A percentile compares a stretch with the other conserved stretches of the same genome.
These are phyloP conservation scores for Tillus elongatus DNA, from an alignment of 2,888 invertebrate genomes.

Conservation along the genomic window DNA sequence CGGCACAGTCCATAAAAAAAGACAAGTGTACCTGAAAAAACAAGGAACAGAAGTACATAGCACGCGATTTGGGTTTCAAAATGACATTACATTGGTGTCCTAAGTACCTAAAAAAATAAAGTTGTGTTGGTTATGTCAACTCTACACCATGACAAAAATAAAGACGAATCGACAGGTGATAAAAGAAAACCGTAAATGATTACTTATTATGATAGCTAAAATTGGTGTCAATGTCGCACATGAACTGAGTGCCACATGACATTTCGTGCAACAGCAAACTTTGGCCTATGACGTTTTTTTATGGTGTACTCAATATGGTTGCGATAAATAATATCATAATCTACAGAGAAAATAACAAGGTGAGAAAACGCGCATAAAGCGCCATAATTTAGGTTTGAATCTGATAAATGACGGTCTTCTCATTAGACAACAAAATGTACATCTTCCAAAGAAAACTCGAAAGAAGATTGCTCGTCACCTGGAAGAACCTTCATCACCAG, in stretches of 20 bases:
- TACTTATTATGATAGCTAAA: too few species aligned
- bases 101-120: slow-evolving; percentile 24
- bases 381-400: too few species aligned
- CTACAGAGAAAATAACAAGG: too few species aligned
- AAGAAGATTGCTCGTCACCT: too few species aligned
- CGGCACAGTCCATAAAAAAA: too few species aligned
- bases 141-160: slow-evolving; percentile 18
- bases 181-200: slow-evolving; percentile 20
- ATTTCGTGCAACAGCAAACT: slow-evolving; percentile 20
- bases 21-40: too few species aligned
- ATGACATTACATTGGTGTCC: slow-evolving; percentile 24
- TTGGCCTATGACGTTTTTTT: slow-evolving; percentile 24
- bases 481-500: too few species aligned
- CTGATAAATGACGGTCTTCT: too few species aligned
- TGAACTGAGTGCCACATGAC: slow-evolving; percentile 20
- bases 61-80: slow-evolving; percentile 28
- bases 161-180: slow-evolving; percentile 19
- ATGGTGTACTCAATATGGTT: slow-evolving; percentile 21
- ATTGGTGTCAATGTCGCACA: slow-evolving; percentile 25
- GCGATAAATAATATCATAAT: slow-evolving; percentile 18
- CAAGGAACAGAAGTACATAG: too few species aligned
- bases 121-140: slow-evolving; percentile 18
- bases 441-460: too few species aligned
- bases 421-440: too few species aligned
- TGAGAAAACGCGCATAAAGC: too few species aligned